These are phyloP conservation scores for Akabosia matsudoensis DNA, from an alignment of 1,140 invertebrate genomes.

Conservation along the genomic window DNA sequence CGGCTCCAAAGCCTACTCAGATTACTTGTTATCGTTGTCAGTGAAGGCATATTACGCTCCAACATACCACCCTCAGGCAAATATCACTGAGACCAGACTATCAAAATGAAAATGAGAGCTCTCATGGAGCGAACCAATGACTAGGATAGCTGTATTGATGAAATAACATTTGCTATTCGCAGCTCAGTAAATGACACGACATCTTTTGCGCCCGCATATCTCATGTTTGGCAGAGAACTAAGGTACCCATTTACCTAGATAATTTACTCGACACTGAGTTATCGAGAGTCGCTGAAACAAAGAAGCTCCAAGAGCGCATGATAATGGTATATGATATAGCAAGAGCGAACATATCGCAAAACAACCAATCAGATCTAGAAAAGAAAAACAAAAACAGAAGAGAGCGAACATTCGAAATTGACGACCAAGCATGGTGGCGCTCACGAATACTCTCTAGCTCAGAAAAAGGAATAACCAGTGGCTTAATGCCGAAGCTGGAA, in stretches of 20 bases:
- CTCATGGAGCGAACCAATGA: not conserved
- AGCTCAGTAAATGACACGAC: conserved; percentile 50
- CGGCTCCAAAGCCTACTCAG: not conserved
- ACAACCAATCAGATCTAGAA: not conserved
- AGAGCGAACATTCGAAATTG: not conserved
- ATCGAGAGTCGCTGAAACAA: not conserved
- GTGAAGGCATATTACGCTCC: conserved; percentile 37
- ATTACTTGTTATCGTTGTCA: not conserved
- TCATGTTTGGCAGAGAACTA: conserved; percentile 51
- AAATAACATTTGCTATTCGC: conserved; percentile 53
- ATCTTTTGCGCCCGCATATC: conserved; percentile 50
- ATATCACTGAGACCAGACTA: conserved; percentile 37
- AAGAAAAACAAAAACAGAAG: not conserved
- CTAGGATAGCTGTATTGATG: conserved; percentile 50
- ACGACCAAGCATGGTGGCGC: conserved; percentile 15
- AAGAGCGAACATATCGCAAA: not conserved
- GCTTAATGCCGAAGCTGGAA: not conserved
- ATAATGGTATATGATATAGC: conserved; percentile 8
- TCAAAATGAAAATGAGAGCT: conserved; percentile 37
- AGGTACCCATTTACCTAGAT: conserved; percentile 32
- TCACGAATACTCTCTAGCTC: conserved; percentile 9
- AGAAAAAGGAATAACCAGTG: conserved; percentile 16
- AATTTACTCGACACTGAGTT: conserved; percentile 26
- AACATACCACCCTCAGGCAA: conserved; percentile 42
- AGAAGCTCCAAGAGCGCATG: not conserved